These are phyloP conservation scores for Macaria notata DNA, from an alignment of 2,888 invertebrate species.

Conservation along the genomic window DNA sequence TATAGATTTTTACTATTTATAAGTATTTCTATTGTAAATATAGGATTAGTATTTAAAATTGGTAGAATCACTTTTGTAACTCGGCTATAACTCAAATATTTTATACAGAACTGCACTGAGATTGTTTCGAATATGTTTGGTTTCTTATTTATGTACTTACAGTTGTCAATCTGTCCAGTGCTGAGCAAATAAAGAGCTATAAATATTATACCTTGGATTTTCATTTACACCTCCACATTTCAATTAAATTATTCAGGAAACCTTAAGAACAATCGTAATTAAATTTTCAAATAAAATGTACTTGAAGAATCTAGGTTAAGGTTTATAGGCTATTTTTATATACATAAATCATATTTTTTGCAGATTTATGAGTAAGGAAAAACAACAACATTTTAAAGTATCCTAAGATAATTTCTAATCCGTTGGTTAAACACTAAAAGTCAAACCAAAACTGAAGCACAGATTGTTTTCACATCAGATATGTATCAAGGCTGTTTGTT, in stretches of 20 bases:
- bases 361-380: too few species aligned
- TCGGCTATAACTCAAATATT: constrained; percentile 45
- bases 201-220: constrained; percentile 38
- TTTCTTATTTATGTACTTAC: constrained; percentile 52
- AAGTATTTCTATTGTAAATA: constrained; percentile 75
- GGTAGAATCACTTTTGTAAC: constrained; percentile 66
- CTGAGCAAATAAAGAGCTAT: constrained; percentile 63
- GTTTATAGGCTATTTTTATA: too few species aligned
- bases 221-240: constrained; percentile 19
- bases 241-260: not conserved
- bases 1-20: constrained; percentile 61
- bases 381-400: too few species aligned
- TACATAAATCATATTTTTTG: too few species aligned
- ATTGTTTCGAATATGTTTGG: constrained; percentile 36
- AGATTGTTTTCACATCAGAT: not conserved
- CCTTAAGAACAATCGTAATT: too few species aligned
- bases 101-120: constrained; percentile 51
- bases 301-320: too few species aligned
- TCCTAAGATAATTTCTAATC: too few species aligned
- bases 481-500: constrained; percentile 1
- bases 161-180: constrained; percentile 54
- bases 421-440: too few species aligned
- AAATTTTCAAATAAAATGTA: too few species aligned
- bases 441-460: too few species aligned
- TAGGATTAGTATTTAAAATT: constrained; percentile 76